Evolutionary conservation across 23 tunicate genomes (phyloP).

Genomic region (Aplidium turbinatum): DNA sequence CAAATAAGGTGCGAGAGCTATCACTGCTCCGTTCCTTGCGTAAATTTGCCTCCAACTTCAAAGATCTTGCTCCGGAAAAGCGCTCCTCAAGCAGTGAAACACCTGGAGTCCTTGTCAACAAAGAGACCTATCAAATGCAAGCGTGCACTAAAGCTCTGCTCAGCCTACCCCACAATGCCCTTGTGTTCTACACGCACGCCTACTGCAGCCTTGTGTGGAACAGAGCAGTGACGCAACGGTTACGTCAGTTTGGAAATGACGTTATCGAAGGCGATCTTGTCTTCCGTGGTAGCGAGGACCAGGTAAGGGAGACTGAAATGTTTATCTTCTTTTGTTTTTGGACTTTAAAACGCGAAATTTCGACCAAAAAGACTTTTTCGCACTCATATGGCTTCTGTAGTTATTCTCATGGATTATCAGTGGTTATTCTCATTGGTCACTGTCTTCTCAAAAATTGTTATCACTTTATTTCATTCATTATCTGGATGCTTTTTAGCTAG

Average conservation of each 20-base stretch:
- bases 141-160: slow-evolving; percentile 53
- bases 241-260: slow-evolving; percentile 21
- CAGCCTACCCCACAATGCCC: slow-evolving; percentile 39
- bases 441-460: too few relatives aligned
- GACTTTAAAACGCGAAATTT: too few relatives aligned
- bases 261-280: slow-evolving; percentile 42
- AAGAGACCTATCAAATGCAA: background rate
- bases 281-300: background rate
- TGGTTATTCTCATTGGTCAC: too few relatives aligned
- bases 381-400: too few relatives aligned
- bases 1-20: slow-evolving; percentile 30
- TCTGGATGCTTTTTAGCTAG: too few relatives aligned
- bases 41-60: slow-evolving; percentile 18
- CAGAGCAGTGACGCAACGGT: slow-evolving; percentile 11
- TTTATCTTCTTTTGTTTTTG: too few relatives aligned
- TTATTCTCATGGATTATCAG: too few relatives aligned
- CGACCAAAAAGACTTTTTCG: too few relatives aligned
- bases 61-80: background rate
- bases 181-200: slow-evolving; percentile 48
- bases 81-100: too few relatives aligned
- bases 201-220: slow-evolving; percentile 59
- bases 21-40: slow-evolving; percentile 32
- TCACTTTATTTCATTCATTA: too few relatives aligned
- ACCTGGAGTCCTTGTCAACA: background rate
- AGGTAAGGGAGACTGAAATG: too few relatives aligned